A percentile compares a stretch with the other conserved stretches of the same genome.
These are phyloP conservation scores for Amazona guildingii DNA, from an alignment of 2,113 vertebrate genomes.

Conservation along the genomic window DNA sequence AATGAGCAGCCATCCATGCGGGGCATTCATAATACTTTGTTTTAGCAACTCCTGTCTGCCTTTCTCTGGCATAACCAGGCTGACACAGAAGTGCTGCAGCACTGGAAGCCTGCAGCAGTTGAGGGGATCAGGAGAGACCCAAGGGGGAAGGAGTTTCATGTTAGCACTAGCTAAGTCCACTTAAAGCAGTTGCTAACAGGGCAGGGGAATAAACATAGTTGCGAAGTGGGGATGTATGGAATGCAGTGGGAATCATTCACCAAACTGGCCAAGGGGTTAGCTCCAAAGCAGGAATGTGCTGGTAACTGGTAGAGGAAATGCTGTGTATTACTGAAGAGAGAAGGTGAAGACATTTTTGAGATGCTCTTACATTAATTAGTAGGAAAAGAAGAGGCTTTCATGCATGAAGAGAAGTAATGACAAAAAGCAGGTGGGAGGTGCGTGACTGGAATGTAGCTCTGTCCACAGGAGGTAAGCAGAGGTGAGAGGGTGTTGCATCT, in stretches of 20 bases:
- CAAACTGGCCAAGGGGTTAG: neutral
- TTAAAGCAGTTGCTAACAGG: neutral
- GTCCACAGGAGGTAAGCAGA: neutral
- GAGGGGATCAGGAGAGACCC: neutral
- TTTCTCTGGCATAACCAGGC: neutral
- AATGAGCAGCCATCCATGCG: neutral
- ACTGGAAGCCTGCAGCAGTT: neutral
- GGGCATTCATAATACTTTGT: neutral
- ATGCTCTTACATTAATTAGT: neutral
- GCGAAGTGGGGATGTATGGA: neutral
- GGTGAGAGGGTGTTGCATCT: neutral
- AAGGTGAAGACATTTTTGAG: neutral
- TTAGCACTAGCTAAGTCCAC: neutral
- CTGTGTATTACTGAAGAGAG: neutral
- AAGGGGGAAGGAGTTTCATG: neutral
- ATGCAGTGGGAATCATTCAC: neutral
- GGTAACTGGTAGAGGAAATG: neutral
- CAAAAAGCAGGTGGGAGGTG: neutral
- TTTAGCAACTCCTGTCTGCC: neutral
- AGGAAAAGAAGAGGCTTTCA: conserved; percentile 18
- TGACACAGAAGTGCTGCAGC: neutral
- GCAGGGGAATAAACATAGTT: neutral
- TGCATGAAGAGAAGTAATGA: conserved; percentile 22
- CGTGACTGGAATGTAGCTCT: conserved; percentile 12
- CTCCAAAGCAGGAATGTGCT: neutral